These are phyloP conservation scores for Yponomeuta malinellus DNA, from an alignment of 2,888 invertebrate genomes.

Conservation along the genomic window DNA sequence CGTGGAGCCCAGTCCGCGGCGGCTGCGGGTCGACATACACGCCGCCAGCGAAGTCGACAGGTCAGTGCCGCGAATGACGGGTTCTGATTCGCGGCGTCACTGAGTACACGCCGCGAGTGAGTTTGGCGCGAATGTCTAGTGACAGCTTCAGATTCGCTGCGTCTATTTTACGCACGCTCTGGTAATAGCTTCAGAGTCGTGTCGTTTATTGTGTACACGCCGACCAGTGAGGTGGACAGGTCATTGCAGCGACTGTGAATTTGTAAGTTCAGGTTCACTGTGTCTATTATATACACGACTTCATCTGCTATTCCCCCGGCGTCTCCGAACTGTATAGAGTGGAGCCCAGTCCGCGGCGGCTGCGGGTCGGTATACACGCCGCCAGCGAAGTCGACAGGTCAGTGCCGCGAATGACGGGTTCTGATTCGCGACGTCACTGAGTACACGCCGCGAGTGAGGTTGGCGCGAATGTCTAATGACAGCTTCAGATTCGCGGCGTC, in stretches of 20 bases:
- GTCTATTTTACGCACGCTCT: background rate
- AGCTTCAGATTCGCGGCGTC: background rate
- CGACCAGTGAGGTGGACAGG: too few relatives aligned
- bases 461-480: too few relatives aligned
- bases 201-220: too few relatives aligned
- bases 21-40: conserved; percentile 38
- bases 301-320: too few relatives aligned
- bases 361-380: conserved; percentile 40
- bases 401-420: background rate
- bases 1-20: conserved; percentile 53
- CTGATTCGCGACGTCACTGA: background rate
- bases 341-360: conserved; percentile 39
- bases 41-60: conserved; percentile 46
- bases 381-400: conserved; percentile 49
- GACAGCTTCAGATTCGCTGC: background rate
- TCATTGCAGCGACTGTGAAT: too few relatives aligned
- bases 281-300: too few relatives aligned
- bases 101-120: background rate
- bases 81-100: background rate
- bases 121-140: too few relatives aligned
- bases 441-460: background rate
- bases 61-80: conserved; percentile 25
- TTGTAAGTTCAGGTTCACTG: too few relatives aligned
- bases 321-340: too few relatives aligned
- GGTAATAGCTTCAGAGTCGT: too few relatives aligned